These are phyloP conservation scores for Amniataba percoides DNA, from an alignment of 2,797 vertebrate genomes.

Conservation along the genomic window DNA sequence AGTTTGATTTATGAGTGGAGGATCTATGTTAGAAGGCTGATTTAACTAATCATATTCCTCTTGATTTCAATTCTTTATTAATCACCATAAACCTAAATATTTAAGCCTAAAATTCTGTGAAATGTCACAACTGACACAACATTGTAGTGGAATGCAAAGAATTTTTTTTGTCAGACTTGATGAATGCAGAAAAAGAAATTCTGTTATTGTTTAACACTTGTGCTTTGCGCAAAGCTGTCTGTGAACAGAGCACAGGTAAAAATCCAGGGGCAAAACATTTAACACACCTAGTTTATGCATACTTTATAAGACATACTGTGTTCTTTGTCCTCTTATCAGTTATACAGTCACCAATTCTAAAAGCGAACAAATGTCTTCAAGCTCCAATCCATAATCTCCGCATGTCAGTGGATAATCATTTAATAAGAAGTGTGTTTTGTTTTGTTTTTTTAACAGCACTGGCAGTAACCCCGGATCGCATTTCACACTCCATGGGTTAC, in stretches of 20 bases:
- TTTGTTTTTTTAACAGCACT: conserved; percentile 89
- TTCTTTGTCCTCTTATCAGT: conserved; percentile 12
- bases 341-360: conserved; percentile 24
- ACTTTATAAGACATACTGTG: background rate
- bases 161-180: conserved; percentile 10
- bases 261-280: conserved; percentile 1
- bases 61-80: background rate
- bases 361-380: conserved; percentile 25
- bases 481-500: conserved; percentile 94
- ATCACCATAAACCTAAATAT: background rate
- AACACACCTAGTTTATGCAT: conserved; percentile 8
- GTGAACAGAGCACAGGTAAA: background rate
- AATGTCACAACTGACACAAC: background rate
- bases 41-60: background rate
- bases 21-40: background rate
- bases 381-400: conserved; percentile 69
- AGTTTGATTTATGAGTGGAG: background rate
- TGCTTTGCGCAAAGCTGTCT: conserved; percentile 8
- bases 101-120: background rate
- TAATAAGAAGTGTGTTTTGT: conserved; percentile 89
- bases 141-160: background rate
- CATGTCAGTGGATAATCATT: conserved; percentile 91
- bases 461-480: conserved; percentile 93
- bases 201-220: background rate
- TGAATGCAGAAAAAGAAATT: too few species aligned